Conservation (phyloP, 2,797 vertebrate genomes). For the Lacerta bilineata region DNA sequence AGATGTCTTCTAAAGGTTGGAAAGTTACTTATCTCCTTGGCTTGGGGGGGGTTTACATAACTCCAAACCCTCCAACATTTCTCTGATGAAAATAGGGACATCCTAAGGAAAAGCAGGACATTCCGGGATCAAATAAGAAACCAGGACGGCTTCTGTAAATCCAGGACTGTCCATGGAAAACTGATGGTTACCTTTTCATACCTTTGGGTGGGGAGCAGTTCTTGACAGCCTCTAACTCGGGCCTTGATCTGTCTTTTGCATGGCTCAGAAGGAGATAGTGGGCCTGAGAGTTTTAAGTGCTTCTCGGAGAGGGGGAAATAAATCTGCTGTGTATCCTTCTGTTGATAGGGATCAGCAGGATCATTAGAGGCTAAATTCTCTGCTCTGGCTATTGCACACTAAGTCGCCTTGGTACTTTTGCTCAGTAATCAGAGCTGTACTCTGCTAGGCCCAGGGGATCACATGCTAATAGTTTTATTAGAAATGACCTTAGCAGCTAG, state of each 20-base stretch:
- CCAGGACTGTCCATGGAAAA: too few relatives aligned
- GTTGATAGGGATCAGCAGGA: constrained; percentile 7
- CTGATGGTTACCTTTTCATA: constrained; percentile 22
- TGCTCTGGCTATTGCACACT: constrained; percentile 10
- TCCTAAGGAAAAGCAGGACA: too few relatives aligned
- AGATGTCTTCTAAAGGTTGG: too few relatives aligned
- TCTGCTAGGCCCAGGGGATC: neutral
- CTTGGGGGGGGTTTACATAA: too few relatives aligned
- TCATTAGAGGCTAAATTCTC: constrained; percentile 19
- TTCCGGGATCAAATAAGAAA: too few relatives aligned
- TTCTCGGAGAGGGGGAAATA: constrained; percentile 8
- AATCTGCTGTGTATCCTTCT: constrained; percentile 14
- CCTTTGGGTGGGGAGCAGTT: neutral
- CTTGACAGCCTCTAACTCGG: constrained; percentile 35
- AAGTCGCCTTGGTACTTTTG: constrained; percentile 3
- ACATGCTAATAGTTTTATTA: constrained; percentile 3
- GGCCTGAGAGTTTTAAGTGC: neutral
- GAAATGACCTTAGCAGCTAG: neutral
- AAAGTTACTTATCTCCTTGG: too few relatives aligned
- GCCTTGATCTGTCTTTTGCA: constrained; percentile 39
- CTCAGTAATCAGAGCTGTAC: constrained; percentile 8
- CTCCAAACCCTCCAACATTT: too few relatives aligned
- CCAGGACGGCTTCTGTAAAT: too few relatives aligned
- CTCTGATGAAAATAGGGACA: too few relatives aligned
- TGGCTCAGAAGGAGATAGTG: neutral